Evolutionary conservation across 2,888 invertebrate species (phyloP), one percentile per base, ranked within the genome.

Genomic region (Crepidodera aurea): DNA sequence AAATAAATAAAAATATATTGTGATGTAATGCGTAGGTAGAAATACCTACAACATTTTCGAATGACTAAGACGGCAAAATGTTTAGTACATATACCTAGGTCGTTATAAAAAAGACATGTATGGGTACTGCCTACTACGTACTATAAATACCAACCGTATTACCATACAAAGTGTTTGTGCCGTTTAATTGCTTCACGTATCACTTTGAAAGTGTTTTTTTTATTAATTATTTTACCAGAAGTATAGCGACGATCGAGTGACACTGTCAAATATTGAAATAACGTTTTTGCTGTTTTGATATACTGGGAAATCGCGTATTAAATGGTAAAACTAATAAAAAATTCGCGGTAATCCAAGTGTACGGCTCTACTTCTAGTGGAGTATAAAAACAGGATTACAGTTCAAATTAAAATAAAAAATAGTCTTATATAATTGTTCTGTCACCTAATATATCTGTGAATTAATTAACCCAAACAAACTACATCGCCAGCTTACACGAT

Each of bases 71-170:
- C 22, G 10, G 44, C 25, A 44, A 44, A 44, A 44, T 44, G 22
- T 10, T 44, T 44, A 22, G 44, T 44, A 44, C 44, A 19, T 42
- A 42, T 19, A 42, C 18, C 18, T 42, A 42, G 15, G 42, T 18
- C 15, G 42, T 44, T 44, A 44, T 44, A 44, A 44, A 44, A 44
- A 44, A 12, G 1, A 13, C 44, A 19, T 22, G 25, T 44, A 44
- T 44, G 15, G 25, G 44, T 44, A 44, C 44, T 44, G 44, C 44
- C 44, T 44, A 44, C 44, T 44, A 44, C 12, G 2, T 8, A 12
- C 13, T 44, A 44, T 44, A 25, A 44, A 44, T 44, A 22, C 22
- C 44, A 44, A 44, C 44, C 22, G n/a, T 44, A 44, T 44, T 44
- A 44, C 44, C 44, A 44, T 44, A 22, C 44, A 22, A 22, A 44